Base-by-base conservation (phyloP, 1,140 invertebrate genomes). In the Zelostemma sp. region DNA sequence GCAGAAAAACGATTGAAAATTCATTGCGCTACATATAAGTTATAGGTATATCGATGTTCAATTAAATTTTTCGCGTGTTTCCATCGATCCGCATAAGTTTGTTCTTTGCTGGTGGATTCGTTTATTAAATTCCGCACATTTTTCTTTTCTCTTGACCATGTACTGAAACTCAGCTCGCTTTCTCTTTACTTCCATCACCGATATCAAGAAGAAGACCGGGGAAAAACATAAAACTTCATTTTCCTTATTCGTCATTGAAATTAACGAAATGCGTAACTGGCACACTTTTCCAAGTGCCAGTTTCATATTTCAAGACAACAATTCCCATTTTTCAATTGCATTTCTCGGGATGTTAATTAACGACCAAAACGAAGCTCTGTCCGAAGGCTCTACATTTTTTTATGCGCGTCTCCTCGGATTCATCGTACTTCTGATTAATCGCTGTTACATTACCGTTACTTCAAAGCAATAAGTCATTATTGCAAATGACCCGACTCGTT, bases 381-480 rank as follows among this genome's bases (percentile, higher is more conserved):
- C 8, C 17, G 40, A 43, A 43, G 14, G 3, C 40, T 43, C 15
- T 16, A 14, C 17, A 14, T 12, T 5, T 43, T 17, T 17, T 43
- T 43, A 1, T 28, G 3, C 8, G 8, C 25, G 25, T 11, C 14
- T 40, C 40, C 6, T 17, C 17, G 40, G 1, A 16, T 16, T 6
- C 6, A 15, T 43, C 14, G 40, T 16, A 43, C 12, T 8, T 43
- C 40, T 43, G 40, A 43, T 43, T 15, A 43, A 43, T 43, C 17
- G 40, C 16, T 17, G 40, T 43, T 43, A 43, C 16, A 18, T 43
- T 43, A 43, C 40, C 40, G 40, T 17, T 43, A 43, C 14, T 12
- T 43, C 40, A 17, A 15, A 43, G n/a, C 40, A 4, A 8, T 17
- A 18, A 17, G 14, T 43, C 40, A 43, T 43, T 43, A 43, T 43